Percentiles rank a stretch among this genome's conserved stretches.
Evolutionary conservation across 1,140 invertebrate genomes (phyloP).

Genomic region (Spodoptera litura): DNA sequence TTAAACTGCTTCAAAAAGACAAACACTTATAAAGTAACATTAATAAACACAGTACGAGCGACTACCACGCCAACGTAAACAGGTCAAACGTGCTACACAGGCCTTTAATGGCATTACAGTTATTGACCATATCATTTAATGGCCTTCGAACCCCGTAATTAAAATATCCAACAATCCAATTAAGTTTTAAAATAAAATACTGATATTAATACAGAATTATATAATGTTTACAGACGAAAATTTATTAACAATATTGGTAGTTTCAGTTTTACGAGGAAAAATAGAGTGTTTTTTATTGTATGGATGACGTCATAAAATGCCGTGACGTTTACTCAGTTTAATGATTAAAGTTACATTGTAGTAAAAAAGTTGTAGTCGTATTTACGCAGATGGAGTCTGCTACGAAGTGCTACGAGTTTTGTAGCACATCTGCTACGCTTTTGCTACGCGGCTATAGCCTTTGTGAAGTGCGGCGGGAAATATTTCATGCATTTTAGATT

Average conservation of each 20-base stretch:
- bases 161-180: slow-evolving; percentile 39
- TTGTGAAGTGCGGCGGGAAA: slow-evolving; percentile 1
- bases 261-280: slow-evolving; percentile 2
- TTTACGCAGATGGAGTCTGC: slow-evolving; percentile 14
- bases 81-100: slow-evolving; percentile 31
- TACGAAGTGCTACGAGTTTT: slow-evolving; percentile 28
- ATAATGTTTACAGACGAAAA: not conserved
- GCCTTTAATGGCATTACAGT: slow-evolving; percentile 43
- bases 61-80: slow-evolving; percentile 12
- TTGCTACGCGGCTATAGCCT: slow-evolving; percentile 16
- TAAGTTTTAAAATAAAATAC: slow-evolving; percentile 33
- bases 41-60: slow-evolving; percentile 29
- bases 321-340: not conserved
- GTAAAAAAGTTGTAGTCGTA: slow-evolving; percentile 24
- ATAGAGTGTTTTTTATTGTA: not conserved
- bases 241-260: slow-evolving; percentile 15
- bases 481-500: too few relatives aligned
- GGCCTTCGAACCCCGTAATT: slow-evolving; percentile 23
- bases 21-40: slow-evolving; percentile 43
- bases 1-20: slow-evolving; percentile 14
- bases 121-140: slow-evolving; percentile 49
- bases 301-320: not conserved
- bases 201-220: not conserved
- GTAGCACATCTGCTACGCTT: slow-evolving; percentile 32
- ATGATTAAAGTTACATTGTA: slow-evolving; percentile 28